Evolutionary conservation across 2,888 invertebrate species (phyloP), one percentile per base, ranked within the genome.

Genomic region (Xestia xanthographa): DNA sequence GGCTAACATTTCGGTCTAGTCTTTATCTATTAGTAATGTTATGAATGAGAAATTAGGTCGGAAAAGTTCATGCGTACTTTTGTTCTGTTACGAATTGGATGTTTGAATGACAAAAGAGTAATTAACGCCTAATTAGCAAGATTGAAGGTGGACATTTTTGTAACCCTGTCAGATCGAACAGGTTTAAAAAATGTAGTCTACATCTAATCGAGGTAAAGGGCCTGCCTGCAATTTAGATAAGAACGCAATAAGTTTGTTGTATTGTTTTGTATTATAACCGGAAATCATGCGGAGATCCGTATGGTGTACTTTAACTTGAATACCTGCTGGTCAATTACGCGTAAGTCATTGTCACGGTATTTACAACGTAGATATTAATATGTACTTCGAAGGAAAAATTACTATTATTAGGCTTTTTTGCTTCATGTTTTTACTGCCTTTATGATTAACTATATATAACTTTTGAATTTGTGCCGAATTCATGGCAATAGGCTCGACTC

Each of bases 1-100:
- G 56, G 68, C 66, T 69, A 75, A 80, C 76, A 84, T 84, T 82
- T 80, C 71, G 26, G 68, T 48, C 67, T 43, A 69, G 70, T 48
- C 12, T 53, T 50, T 66, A 85, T 67, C 48, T 82, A 56, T 72
- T 65, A 45, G 20, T 63, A 50, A 63, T 62, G 50, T 48, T 72
- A 67, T 66, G 50, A 26, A 38, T 65, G 62, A 66, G 66, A 78
- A 77, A 71, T 75, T 72, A 56, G 58, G 41, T 65, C 53, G 38
- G 22, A 60, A 75, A 85, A 56, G 68, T 78, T 60, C 65, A 65
- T 63, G 50, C 26, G 34, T 48, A 56, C 34, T 34, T 75, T 45
- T 63, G n/a, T 66, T 5, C 17, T 34, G 34, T 38, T 75, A 66
- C 5, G 20, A 38, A 65, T 11, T 65, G 2, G 12, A 34, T 4